phyloP scores from a whole-genome alignment of 1,140 invertebrate genomes.

The Bombus affinis region DNA sequence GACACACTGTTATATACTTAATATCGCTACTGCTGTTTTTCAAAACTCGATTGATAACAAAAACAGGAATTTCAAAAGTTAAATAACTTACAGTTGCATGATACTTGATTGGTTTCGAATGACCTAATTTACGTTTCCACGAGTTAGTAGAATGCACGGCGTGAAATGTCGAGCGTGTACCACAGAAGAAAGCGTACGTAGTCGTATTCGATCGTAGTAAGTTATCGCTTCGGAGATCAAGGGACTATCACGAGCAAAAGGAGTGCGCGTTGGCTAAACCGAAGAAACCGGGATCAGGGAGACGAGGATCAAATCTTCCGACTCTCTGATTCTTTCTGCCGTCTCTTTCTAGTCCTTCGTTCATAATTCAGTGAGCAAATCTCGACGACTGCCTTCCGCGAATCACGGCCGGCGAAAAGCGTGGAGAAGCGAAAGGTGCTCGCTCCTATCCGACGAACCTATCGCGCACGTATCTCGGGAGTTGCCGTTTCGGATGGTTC shows the following conservation, averaged over 20 bases:
- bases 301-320: constrained; percentile 14
- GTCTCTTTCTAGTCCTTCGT: constrained; percentile 56
- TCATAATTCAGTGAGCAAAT: constrained; percentile 77
- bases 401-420: constrained; percentile 65
- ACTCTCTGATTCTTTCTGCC: constrained; percentile 24
- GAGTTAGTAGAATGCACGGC: neutral
- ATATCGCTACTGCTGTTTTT: no score
- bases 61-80: no score
- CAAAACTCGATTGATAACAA: no score
- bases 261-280: constrained; percentile 28
- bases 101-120: no score
- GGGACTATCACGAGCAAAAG: constrained; percentile 34
- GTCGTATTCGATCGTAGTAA: constrained; percentile 19
- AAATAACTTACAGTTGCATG: no score
- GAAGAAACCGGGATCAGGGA: constrained; percentile 30
- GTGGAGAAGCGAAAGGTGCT: constrained; percentile 45
- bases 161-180: no score
- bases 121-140: neutral
- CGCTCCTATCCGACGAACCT: constrained; percentile 56
- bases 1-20: no score
- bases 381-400: constrained; percentile 77
- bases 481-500: constrained; percentile 54
- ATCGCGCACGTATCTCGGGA: constrained; percentile 74
- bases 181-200: no score
- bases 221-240: constrained; percentile 49